A percentile compares a stretch with the other conserved stretches of the same genome.
Evolutionary conservation across 1,140 invertebrate genomes (phyloP).

Genomic region (Drosophila pallidifrons): DNA sequence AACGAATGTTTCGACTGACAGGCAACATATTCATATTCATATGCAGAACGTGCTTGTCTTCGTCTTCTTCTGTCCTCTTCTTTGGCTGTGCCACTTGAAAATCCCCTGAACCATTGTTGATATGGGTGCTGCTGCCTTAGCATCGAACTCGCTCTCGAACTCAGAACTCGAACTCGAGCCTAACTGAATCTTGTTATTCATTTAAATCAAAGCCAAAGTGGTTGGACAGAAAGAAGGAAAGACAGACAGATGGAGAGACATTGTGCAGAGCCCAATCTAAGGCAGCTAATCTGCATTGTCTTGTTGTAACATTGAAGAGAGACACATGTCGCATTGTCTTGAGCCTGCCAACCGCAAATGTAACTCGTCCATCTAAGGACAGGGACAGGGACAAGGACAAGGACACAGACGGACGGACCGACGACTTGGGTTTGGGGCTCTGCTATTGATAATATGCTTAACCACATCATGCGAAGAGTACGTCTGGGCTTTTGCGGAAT

Average conservation of each 20-base stretch:
- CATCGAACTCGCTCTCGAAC: neutral
- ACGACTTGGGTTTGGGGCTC: neutral
- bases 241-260: neutral
- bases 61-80: slow-evolving; percentile 23
- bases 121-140: slow-evolving; percentile 45
- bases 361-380: slow-evolving; percentile 20
- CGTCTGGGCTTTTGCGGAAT: slow-evolving; percentile 57
- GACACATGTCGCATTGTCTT: slow-evolving; percentile 60
- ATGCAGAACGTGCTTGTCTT: slow-evolving; percentile 51
- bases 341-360: slow-evolving; percentile 48
- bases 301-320: slow-evolving; percentile 49
- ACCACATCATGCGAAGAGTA: slow-evolving; percentile 32
- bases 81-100: slow-evolving; percentile 39
- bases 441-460: slow-evolving; percentile 64
- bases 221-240: neutral
- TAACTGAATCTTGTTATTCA: slow-evolving; percentile 60
- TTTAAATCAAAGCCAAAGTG: slow-evolving; percentile 64
- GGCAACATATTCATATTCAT: slow-evolving; percentile 47
- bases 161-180: neutral
- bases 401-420: too few species aligned
- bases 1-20: neutral
- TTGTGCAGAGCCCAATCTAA: slow-evolving; percentile 3
- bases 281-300: slow-evolving; percentile 73
- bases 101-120: slow-evolving; percentile 42
- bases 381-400: neutral